Conservation (phyloP, 2,113 vertebrate genomes). For the Mus pahari region DNA sequence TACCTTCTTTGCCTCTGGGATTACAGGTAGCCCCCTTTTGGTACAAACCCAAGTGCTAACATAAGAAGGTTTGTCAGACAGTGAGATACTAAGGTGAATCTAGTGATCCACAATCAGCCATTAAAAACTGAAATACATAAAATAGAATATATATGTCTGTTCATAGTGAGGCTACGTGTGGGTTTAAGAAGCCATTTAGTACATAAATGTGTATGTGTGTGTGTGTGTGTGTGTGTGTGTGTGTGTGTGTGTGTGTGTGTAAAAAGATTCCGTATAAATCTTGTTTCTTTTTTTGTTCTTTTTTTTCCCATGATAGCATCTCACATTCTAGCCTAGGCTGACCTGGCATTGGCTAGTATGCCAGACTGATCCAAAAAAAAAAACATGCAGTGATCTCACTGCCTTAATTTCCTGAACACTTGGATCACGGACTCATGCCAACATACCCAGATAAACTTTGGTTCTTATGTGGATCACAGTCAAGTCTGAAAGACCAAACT, state of each 20-base stretch:
- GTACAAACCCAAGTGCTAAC: neutral
- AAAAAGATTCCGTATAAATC: neutral
- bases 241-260: neutral
- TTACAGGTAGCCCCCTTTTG: neutral
- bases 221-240: neutral
- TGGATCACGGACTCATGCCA: neutral
- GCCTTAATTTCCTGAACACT: neutral
- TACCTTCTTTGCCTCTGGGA: conserved; percentile 22
- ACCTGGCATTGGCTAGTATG: neutral
- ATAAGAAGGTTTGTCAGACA: neutral
- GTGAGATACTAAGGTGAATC: neutral
- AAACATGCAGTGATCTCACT: neutral
- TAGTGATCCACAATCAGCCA: neutral
- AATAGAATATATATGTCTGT: conserved; percentile 3
- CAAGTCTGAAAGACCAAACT: neutral
- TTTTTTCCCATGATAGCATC: neutral
- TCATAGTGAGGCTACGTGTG: neutral
- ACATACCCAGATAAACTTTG: neutral
- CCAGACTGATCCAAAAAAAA: neutral
- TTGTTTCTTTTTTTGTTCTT: neutral
- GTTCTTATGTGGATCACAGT: neutral
- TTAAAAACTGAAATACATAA: neutral
- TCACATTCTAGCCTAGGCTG: neutral
- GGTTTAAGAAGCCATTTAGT: conserved; percentile 10
- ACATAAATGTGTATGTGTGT: neutral